A percentile compares a stretch with the other conserved stretches of the same genome.
phyloP scores from a whole-genome alignment of 2,113 vertebrate genomes.

The Peromyscus polionotus region DNA sequence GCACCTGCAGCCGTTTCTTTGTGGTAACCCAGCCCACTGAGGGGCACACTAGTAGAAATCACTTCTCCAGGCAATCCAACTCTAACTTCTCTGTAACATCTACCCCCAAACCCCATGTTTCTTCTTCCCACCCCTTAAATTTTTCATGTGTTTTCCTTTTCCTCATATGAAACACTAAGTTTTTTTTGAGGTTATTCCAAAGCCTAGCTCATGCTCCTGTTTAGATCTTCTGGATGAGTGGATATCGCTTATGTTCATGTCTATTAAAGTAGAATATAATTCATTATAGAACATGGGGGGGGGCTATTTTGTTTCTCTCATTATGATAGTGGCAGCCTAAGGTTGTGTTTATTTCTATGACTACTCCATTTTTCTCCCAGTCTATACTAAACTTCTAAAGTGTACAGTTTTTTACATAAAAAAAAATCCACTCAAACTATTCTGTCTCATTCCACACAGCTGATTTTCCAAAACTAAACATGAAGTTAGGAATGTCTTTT shows the following conservation, averaged over 20 bases:
- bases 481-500: not conserved
- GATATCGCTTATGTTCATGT: not conserved
- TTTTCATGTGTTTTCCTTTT: not conserved
- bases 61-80: not conserved
- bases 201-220: not conserved
- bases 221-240: not conserved
- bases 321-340: not conserved
- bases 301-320: not conserved
- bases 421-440: not conserved
- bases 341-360: not conserved
- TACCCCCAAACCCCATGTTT: not conserved
- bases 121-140: not conserved
- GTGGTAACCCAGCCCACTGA: not conserved
- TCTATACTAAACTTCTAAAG: constrained; percentile 7
- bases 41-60: not conserved
- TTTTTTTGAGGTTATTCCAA: not conserved
- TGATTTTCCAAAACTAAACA: not conserved
- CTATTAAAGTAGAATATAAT: not conserved
- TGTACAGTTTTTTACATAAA: not conserved
- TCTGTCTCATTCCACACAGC: not conserved
- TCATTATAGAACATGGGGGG: not conserved
- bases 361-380: not conserved
- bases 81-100: not conserved
- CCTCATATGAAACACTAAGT: not conserved
- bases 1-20: not conserved